Conservation (phyloP, 1,140 invertebrate genomes). For the Cotesia chilonis region DNA sequence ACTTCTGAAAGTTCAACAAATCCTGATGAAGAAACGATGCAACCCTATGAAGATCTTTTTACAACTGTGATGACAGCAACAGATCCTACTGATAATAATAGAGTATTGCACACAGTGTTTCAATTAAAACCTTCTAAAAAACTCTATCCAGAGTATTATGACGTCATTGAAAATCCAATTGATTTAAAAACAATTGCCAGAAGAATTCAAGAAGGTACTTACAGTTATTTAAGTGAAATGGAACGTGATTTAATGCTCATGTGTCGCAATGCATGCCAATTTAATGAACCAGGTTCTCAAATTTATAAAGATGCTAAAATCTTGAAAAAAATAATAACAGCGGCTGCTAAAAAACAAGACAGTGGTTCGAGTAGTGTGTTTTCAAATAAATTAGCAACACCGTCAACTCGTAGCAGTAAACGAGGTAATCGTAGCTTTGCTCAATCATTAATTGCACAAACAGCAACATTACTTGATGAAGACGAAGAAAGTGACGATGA, state of each 20-base stretch:
- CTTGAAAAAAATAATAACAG: conserved; percentile 77
- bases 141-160: conserved; percentile 96
- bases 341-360: conserved; percentile 65
- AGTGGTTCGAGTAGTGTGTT: conserved; percentile 44
- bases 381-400: conserved; percentile 55
- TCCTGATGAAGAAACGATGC: conserved; percentile 75
- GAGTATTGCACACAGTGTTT: conserved; percentile 84
- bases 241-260: conserved; percentile 91
- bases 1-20: conserved; percentile 77
- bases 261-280: conserved; percentile 94
- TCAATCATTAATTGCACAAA: conserved; percentile 65
- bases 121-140: conserved; percentile 90
- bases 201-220: conserved; percentile 88
- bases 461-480: conserved; percentile 63
- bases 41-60: conserved; percentile 82
- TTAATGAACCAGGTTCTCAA: conserved; percentile 95
- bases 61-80: conserved; percentile 80
- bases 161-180: conserved; percentile 94
- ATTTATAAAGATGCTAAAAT: conserved; percentile 96
- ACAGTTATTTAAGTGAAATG: conserved; percentile 80
- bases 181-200: conserved; percentile 93
- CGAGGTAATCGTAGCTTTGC: conserved; percentile 62
- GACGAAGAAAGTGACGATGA: conserved; percentile 72
- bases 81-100: conserved; percentile 81
- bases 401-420: conserved; percentile 67